Evolutionary conservation across 2,888 invertebrate genomes (phyloP), one percentile per base, ranked within the genome.

Genomic region (Oligia latruncula): DNA sequence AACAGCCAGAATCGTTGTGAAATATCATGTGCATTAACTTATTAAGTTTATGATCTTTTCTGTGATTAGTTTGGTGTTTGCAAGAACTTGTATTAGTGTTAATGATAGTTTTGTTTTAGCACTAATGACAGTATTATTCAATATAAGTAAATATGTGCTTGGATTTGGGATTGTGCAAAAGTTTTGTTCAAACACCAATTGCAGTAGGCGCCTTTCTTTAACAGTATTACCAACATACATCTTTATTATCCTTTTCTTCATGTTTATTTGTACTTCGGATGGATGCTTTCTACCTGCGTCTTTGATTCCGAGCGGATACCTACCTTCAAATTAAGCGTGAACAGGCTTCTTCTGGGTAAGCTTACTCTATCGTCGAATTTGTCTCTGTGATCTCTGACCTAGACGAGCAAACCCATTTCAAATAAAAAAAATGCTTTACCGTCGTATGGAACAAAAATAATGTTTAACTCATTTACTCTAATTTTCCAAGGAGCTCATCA

Each of bases 21-120:
- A 82, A 76, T 84, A 71, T 35, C 9, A 43, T 29, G n/a, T 72
- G 71, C 15, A 62, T 77, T 40, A 17, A 62, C 40, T 43, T 43
- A 55, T 72, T 74, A 52, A 29, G 60, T 74, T 60, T 67, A 74
- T 75, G 40, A 67, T 82, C 13, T 29, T 77, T 80, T 77, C n/a
- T 75, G 29, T 73, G 60, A 66, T 29, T 29, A 0, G 29, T 40
- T 76, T 49, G 4, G 15, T 49, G n/a, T 66, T 23, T 65, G 55
- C 13, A 17, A 11, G 66, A 66, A 60, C 17, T 64, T 1, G 1
- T 29, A 43, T 40, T 81, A 35, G 20, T 35, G 35, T 74, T 49
- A n/a, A 46, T 81, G 64, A 6, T n/a, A 23, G 2, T 55, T 40
- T 1, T 0, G 2, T 74, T 23, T 74, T 40, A 6, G 20, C 9